Conservation (phyloP, 2,797 vertebrate genomes). For the Otolemur crassicaudatus region DNA sequence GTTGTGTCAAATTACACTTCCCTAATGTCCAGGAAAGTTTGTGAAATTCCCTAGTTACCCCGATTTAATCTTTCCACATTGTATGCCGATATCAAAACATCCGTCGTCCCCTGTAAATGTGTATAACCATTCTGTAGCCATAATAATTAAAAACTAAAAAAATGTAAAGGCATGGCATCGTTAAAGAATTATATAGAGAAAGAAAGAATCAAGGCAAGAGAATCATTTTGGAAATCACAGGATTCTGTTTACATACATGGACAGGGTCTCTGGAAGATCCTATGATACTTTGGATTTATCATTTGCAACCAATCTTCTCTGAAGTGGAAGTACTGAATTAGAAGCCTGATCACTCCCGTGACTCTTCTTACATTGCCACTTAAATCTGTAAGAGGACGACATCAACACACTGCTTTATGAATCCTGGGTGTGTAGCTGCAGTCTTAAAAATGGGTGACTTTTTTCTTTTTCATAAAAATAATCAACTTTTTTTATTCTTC, state of each 20-base stretch:
- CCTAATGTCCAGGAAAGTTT: not conserved
- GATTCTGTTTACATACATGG: not conserved
- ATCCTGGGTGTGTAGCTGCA: not conserved
- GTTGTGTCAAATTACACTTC: not conserved
- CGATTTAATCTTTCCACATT: not conserved
- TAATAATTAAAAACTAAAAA: not conserved
- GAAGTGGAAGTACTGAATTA: not conserved
- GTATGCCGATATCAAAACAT: not conserved
- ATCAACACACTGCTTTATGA: not conserved
- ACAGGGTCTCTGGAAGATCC: not conserved
- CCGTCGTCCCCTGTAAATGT: not conserved
- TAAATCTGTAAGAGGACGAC: not conserved
- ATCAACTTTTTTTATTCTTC: not conserved
- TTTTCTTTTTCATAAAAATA: not conserved
- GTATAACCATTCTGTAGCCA: not conserved
- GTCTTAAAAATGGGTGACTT: not conserved
- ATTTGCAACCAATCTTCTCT: not conserved
- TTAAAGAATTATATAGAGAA: not conserved
- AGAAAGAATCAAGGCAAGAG: not conserved
- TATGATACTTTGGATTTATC: not conserved
- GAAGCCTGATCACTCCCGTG: not conserved
- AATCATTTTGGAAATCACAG: not conserved
- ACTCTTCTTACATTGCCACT: not conserved
- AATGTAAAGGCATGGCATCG: not conserved
- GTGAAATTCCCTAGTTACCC: not conserved